Evolutionary conservation across 2,113 vertebrate genomes (phyloP), one percentile per base, ranked within the genome.

Genomic region (Heterotilapia buettikoferi): DNA sequence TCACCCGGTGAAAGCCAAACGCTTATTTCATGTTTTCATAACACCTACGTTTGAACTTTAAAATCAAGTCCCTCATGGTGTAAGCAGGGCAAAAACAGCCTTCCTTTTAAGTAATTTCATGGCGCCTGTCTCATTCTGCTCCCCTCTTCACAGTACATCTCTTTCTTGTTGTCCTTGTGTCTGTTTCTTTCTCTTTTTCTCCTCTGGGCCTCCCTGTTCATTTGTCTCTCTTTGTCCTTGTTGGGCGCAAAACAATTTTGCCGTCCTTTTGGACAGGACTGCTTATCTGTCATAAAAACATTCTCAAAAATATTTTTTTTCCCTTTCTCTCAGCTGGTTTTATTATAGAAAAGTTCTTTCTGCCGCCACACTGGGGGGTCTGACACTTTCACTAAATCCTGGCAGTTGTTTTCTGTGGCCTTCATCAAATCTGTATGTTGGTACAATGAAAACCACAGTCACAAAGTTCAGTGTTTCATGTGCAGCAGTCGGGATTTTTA

Each of bases 211-310:
- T 2, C 50, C 86, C 84, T 79, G 76, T 80, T 90, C 86, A 52
- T 87, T 86, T 83, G 89, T 90, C 79, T 85, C 9, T 68, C 5
- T 50, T 78, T 53, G 63, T 86, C 87, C 84, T 84, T n/a, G 31
- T 78, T 52, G 80, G 36, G 38, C 4, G 16, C 36, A 29, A 84
- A 84, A 80, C n/a, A 63, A 31, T 82, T 38, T 53, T 68, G 19
- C 24, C 21, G 53, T 50, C 38, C 36, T 63, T 61, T 80, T 78
- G 71, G 57, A 45, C 47, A 11, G 3, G 10, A 16, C 73, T 71
- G 86, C 80, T 85, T 88, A 83, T 80, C 86, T 40, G 76, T 31
- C 43, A 18, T 47, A 53, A 78, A 86, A 88, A 86, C 73, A 16
- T 3, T 45, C 33, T 73, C 40, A 12, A 4, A 71, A 40, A n/a